phyloP scores from a whole-genome alignment of 2,888 invertebrate species.

The Drosophila silvestris region DNA sequence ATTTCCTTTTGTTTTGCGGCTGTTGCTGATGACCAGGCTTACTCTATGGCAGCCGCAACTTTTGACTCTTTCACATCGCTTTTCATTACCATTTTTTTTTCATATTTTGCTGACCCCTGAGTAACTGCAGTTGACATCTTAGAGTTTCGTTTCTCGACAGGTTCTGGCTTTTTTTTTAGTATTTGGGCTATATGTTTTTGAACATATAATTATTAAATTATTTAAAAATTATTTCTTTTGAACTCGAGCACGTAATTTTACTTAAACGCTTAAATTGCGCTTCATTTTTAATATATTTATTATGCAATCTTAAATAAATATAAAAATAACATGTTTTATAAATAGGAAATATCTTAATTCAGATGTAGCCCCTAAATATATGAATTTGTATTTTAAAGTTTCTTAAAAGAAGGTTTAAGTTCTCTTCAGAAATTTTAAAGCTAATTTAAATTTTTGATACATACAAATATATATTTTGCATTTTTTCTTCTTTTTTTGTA shows the following conservation, averaged over 20 bases:
- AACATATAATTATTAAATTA: no score
- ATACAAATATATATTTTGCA: not conserved
- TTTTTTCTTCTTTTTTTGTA: not conserved
- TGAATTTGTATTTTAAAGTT: not conserved
- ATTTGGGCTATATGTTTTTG: no score
- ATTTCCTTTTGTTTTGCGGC: conserved; percentile 41
- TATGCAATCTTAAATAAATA: not conserved
- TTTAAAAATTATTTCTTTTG: no score
- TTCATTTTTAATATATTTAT: not conserved
- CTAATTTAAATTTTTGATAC: not conserved
- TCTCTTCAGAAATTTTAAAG: not conserved
- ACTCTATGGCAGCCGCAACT: conserved; percentile 23
- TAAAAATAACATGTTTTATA: not conserved
- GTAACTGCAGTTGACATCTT: conserved; percentile 47
- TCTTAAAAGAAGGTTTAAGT: not conserved
- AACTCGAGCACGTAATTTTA: no score
- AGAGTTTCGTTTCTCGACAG: conserved; percentile 41
- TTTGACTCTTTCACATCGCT: conserved; percentile 57
- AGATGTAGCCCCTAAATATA: not conserved
- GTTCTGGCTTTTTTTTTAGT: no score
- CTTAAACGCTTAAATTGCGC: no score
- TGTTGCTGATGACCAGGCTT: conserved; percentile 13
- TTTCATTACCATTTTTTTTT: conserved; percentile 23
- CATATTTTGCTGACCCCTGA: not conserved
- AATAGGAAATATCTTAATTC: not conserved